These are phyloP conservation scores for Setipinna tenuifilis DNA, from an alignment of 2,797 vertebrate genomes.

Conservation along the genomic window DNA sequence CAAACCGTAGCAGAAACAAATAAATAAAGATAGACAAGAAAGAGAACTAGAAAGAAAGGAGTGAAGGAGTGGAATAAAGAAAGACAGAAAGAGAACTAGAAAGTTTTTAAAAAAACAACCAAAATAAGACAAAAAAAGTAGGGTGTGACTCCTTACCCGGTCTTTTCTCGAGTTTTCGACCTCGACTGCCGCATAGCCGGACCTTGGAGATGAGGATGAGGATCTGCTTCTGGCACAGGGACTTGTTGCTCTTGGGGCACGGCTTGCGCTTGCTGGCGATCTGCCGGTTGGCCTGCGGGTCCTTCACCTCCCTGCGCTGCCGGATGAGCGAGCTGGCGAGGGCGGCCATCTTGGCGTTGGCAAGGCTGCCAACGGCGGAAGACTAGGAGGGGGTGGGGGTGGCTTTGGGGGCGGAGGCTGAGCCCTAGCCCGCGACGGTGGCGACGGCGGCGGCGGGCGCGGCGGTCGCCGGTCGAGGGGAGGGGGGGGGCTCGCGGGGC, in stretches of 20 bases:
- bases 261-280: conserved; percentile 85
- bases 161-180: conserved; percentile 80
- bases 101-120: neutral
- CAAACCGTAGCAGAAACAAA: neutral
- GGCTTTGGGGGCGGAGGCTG: too few relatives aligned
- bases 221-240: conserved; percentile 90
- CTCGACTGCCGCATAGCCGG: conserved; percentile 85
- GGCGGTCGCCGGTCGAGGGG: conserved; percentile 61
- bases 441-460: neutral
- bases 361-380: neutral
- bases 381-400: too few relatives aligned
- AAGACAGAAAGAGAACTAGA: neutral
- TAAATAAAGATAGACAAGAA: neutral
- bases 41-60: neutral
- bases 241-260: conserved; percentile 89
- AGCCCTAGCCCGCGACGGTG: neutral
- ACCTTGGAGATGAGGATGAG: conserved; percentile 90
- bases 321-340: conserved; percentile 91
- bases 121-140: conserved; percentile 23
- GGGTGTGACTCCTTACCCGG: conserved; percentile 77
- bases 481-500: conserved; percentile 69
- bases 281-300: conserved; percentile 84
- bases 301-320: conserved; percentile 88
- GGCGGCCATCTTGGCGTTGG: conserved; percentile 80
- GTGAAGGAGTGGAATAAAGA: too few relatives aligned